Conservation (phyloP, 2,888 invertebrate genomes). For the Mesorhabditis spiculigera region DNA sequence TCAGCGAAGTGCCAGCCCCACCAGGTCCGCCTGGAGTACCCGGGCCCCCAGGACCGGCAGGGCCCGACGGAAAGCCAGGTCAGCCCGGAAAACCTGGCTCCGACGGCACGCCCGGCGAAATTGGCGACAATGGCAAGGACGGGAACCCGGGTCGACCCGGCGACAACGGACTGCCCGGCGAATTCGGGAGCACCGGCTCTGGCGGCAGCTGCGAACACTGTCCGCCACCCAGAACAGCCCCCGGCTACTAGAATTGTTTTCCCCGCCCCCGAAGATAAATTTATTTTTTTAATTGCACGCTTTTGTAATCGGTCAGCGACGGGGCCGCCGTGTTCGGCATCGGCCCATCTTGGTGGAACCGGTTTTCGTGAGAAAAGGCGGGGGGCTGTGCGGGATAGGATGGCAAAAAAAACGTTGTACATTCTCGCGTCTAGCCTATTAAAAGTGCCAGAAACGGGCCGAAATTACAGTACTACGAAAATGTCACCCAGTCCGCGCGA, state of each 20-base stretch:
- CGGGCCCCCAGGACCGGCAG: not conserved
- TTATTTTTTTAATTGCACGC: no score
- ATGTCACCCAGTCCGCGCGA: no score
- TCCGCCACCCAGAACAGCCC: constrained; percentile 1
- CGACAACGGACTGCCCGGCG: not conserved
- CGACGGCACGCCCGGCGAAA: not conserved
- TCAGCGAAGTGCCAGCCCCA: constrained; percentile 3
- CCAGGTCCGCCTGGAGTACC: not conserved
- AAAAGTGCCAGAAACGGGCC: no score
- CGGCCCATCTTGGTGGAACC: no score
- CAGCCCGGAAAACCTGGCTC: not conserved
- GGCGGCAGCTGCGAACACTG: not conserved
- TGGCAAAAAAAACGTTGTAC: no score
- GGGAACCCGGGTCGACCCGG: not conserved
- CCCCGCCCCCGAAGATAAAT: no score
- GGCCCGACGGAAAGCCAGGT: not conserved
- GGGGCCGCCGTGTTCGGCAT: no score
- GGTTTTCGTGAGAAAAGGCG: no score
- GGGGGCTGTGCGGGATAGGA: no score
- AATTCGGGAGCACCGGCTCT: not conserved
- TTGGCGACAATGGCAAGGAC: not conserved
- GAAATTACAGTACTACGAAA: no score
- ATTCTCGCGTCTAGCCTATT: no score
- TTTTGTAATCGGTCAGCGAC: no score
- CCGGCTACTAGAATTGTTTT: not conserved